A percentile compares a stretch with the other conserved stretches of the same genome.
Evolutionary conservation across 2,113 vertebrate genomes (phyloP).

Genomic region (Megalops atlanticus): DNA sequence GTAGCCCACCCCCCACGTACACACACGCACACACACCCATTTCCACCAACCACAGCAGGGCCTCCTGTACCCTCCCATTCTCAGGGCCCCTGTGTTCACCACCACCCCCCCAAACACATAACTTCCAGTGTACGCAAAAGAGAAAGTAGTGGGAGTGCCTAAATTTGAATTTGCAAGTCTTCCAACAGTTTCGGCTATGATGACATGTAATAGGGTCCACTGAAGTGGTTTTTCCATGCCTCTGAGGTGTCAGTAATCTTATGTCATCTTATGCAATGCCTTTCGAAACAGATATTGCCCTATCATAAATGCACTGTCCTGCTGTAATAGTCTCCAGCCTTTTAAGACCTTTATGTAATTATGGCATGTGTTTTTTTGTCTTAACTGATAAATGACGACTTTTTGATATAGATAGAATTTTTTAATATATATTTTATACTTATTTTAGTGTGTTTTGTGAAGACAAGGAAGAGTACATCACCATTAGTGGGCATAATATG

Average conservation of each 20-base stretch:
- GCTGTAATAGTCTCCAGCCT: not conserved
- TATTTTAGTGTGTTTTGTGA: too few species aligned
- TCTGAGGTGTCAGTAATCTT: not conserved
- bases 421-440: too few species aligned
- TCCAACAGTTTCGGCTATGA: too few species aligned
- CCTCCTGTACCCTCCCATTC: slow-evolving; percentile 24
- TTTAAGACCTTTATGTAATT: not conserved
- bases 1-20: slow-evolving; percentile 21
- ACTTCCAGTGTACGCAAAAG: not conserved
- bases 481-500: too few species aligned
- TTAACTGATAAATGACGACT: not conserved
- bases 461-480: too few species aligned
- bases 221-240: not conserved
- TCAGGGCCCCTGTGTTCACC: not conserved
- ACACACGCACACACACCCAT: too few species aligned
- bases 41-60: slow-evolving; percentile 34
- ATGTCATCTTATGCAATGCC: not conserved
- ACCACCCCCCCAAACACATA: not conserved
- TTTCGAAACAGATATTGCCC: not conserved
- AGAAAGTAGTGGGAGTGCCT: not conserved
- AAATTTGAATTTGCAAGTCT: not conserved
- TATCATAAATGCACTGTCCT: not conserved
- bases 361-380: not conserved
- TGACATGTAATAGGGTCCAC: too few species aligned
- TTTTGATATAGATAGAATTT: not conserved